phyloP scores from a whole-genome alignment of 2,113 vertebrate genomes.

The Tenrec ecaudatus region DNA sequence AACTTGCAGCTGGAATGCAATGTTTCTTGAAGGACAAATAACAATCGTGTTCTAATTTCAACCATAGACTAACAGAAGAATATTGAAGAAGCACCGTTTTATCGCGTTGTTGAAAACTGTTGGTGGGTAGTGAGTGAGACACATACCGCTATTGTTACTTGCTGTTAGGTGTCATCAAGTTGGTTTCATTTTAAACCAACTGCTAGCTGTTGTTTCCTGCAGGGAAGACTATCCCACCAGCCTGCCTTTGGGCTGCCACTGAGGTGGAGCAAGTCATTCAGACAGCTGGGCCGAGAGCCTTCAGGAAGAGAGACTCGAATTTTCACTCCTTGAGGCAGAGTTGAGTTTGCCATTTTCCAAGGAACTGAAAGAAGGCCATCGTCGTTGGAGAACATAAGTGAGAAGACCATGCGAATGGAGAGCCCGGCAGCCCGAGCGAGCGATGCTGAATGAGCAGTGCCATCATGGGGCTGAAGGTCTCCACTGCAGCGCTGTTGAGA shows the following conservation, averaged over 20 bases:
- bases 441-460: neutral
- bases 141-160: no score
- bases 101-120: neutral
- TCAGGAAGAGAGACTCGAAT: neutral
- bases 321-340: neutral
- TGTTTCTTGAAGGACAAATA: slow-evolving; percentile 36
- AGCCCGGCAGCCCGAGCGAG: neutral
- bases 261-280: neutral
- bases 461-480: neutral
- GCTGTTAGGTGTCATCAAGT: no score
- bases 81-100: neutral
- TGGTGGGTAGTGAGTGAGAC: neutral
- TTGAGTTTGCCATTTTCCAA: slow-evolving; percentile 17
- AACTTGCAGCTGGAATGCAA: neutral
- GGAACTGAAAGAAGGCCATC: neutral
- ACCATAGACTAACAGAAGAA: neutral
- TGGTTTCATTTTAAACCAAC: no score
- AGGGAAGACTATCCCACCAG: neutral
- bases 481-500: neutral
- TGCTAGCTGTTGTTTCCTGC: no score
- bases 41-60: neutral
- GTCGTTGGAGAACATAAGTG: neutral
- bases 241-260: neutral
- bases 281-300: neutral
- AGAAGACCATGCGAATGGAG: neutral